Percentiles rank a stretch among this genome's conserved stretches.
Evolutionary conservation across 2,797 vertebrate genomes (phyloP).

Genomic region (Pangasius macronema): DNA sequence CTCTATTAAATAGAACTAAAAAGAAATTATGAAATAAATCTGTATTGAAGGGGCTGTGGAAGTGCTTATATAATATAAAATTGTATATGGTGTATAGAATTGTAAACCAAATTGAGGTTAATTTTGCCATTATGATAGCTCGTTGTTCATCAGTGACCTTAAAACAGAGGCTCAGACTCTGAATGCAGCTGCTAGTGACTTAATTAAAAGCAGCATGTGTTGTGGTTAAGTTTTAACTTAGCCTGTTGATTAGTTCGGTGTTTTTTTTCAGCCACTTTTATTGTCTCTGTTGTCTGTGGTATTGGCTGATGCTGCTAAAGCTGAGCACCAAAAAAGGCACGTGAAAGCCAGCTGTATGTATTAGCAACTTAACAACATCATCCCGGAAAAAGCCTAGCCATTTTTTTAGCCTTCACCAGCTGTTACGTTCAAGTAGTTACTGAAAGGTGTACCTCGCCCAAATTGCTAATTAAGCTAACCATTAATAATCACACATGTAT

Average conservation of each 20-base stretch:
- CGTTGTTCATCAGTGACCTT: constrained; percentile 44
- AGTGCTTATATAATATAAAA: not conserved
- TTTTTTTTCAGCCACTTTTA: not conserved
- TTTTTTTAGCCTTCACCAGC: not conserved
- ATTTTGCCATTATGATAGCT: not conserved
- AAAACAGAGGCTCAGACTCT: constrained; percentile 15
- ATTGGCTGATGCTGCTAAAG: not conserved
- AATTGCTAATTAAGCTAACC: not conserved
- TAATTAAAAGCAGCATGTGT: constrained; percentile 47
- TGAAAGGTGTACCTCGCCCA: not conserved
- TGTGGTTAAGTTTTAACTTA: constrained; percentile 20
- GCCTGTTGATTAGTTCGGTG: not conserved
- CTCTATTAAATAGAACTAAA: not conserved
- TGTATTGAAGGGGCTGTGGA: not conserved
- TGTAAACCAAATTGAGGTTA: not conserved
- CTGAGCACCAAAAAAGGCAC: not conserved
- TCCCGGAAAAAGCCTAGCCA: not conserved
- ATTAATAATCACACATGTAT: not conserved
- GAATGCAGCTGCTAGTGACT: constrained; percentile 40
- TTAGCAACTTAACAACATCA: not conserved
- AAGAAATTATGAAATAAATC: not conserved
- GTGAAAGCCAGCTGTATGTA: not conserved
- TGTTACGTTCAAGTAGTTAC: not conserved
- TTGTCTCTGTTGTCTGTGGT: not conserved
- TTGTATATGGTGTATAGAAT: not conserved